phyloP scores from a whole-genome alignment of 2,888 invertebrate genomes.

The Ichneumoninae sp. region DNA sequence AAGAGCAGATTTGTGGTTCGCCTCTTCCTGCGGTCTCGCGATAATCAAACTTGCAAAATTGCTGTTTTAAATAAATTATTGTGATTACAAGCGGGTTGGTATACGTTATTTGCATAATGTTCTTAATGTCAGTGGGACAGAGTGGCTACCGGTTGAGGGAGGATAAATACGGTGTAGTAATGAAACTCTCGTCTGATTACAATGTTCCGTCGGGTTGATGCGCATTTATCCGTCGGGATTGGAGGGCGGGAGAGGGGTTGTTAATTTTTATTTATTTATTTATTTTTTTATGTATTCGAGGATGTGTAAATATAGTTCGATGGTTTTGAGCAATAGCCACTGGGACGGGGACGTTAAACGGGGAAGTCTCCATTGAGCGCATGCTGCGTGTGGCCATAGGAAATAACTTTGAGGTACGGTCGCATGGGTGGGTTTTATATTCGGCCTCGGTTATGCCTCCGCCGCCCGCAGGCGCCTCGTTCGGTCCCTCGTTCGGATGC shows the following conservation, averaged over 20 bases:
- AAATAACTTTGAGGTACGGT: constrained; percentile 36
- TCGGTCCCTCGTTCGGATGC: constrained; percentile 49
- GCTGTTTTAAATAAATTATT: constrained; percentile 59
- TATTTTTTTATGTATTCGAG: not conserved
- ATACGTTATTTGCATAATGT: constrained; percentile 51
- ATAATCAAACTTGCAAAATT: constrained; percentile 64
- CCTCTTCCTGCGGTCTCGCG: constrained; percentile 55
- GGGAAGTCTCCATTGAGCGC: constrained; percentile 17
- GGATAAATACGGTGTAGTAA: constrained; percentile 21
- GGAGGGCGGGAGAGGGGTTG: not conserved
- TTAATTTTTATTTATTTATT: too few species aligned
- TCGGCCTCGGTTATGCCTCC: constrained; percentile 71
- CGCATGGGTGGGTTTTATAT: constrained; percentile 63
- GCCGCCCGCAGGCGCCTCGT: constrained; percentile 67
- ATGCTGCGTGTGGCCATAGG: constrained; percentile 54
- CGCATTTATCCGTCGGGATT: not conserved
- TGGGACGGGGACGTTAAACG: not conserved
- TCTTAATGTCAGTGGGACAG: not conserved
- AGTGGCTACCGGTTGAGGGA: constrained; percentile 13
- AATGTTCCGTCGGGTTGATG: not conserved
- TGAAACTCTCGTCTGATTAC: constrained; percentile 14
- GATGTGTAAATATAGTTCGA: not conserved
- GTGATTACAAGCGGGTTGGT: constrained; percentile 36
- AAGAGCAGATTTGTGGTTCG: constrained; percentile 58
- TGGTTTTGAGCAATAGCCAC: not conserved